Conservation (phyloP, 2,797 vertebrate genomes). For the Clarias platycephalus region DNA sequence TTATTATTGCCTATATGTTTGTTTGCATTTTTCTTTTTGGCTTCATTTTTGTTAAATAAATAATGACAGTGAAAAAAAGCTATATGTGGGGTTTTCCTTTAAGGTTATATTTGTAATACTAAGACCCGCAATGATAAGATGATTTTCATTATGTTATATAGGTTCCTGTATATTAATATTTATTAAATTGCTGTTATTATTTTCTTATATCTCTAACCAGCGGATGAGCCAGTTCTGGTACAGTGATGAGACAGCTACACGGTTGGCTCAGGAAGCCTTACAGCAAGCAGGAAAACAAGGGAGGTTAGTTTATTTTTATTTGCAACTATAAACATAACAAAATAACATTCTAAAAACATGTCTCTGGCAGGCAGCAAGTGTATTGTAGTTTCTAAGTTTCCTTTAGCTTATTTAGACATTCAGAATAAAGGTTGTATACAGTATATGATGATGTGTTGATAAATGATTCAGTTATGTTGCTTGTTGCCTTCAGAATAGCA, state of each 20-base stretch:
- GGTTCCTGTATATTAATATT: too few species aligned
- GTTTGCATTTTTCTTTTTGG: too few species aligned
- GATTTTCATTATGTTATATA: background rate
- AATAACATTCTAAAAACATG: background rate
- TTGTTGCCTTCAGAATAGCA: conserved; percentile 78
- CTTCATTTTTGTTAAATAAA: too few species aligned
- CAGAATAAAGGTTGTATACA: too few species aligned
- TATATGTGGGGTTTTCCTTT: too few species aligned
- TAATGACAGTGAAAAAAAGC: too few species aligned
- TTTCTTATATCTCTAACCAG: conserved; percentile 63
- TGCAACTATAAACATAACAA: too few species aligned
- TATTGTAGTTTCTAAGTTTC: background rate
- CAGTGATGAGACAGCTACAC: conserved; percentile 80
- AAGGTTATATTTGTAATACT: too few species aligned
- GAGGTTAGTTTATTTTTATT: conserved; percentile 71
- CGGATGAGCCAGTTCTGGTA: conserved; percentile 98
- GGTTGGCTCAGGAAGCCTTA: conserved; percentile 81
- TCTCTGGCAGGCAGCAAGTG: background rate
- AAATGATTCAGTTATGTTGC: background rate
- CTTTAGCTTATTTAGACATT: background rate
- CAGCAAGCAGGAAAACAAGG: conserved; percentile 82
- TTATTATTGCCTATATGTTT: too few species aligned
- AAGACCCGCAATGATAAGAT: too few species aligned
- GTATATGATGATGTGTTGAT: background rate
- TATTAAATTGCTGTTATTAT: background rate